Percentiles rank a stretch among this genome's conserved stretches.
Evolutionary conservation across 2,797 vertebrate species (phyloP).

Genomic region (Phataginus tricuspis): DNA sequence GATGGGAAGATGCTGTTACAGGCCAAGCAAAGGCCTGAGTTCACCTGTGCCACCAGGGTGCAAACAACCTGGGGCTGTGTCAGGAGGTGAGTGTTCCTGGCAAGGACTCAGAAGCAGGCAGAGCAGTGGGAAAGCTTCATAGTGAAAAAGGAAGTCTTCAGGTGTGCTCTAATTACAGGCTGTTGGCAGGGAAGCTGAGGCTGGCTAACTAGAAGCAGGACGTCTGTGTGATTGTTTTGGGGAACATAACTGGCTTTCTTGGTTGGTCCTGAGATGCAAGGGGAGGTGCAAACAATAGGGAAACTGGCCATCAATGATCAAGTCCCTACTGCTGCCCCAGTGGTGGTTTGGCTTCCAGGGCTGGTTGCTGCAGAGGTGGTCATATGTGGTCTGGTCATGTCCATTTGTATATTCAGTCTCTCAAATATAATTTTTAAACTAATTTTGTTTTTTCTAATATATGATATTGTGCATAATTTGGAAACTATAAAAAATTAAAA

Average conservation of each 20-base stretch:
- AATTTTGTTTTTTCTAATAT: neutral
- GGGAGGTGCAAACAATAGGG: neutral
- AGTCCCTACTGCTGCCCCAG: neutral
- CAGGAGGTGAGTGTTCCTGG: neutral
- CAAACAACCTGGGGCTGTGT: neutral
- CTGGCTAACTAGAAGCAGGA: neutral
- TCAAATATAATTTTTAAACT: neutral
- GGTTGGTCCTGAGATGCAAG: neutral
- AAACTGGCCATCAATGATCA: neutral
- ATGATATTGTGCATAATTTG: neutral
- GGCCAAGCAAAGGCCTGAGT: neutral
- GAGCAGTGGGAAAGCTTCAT: neutral
- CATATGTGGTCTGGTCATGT: neutral
- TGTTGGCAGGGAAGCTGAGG: neutral
- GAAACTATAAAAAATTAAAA: neutral
- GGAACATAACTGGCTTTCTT: neutral
- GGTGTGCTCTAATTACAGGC: neutral
- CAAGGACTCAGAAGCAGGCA: neutral
- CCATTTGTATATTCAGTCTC: neutral
- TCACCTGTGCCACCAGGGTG: neutral
- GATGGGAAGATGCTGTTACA: neutral
- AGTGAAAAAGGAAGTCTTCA: neutral
- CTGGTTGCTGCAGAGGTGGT: neutral
- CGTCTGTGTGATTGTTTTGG: neutral
- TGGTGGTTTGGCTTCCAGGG: neutral